Percentiles rank a stretch among this genome's conserved stretches.
These are phyloP conservation scores for Corydoras sp. DNA, from an alignment of 2,113 vertebrate genomes.

Conservation along the genomic window DNA sequence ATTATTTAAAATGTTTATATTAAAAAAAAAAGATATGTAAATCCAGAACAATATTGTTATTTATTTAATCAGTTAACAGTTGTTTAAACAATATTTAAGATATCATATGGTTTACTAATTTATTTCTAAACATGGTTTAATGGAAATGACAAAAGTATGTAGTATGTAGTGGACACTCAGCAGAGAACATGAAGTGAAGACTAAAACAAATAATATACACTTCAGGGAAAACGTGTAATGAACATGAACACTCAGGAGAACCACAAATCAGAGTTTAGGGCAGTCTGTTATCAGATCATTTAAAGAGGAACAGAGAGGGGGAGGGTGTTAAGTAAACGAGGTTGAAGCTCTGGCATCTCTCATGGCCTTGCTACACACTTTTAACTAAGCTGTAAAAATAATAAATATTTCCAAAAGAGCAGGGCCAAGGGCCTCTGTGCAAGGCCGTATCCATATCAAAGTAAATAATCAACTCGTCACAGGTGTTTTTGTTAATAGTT, in stretches of 20 bases:
- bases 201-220: background rate
- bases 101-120: no score
- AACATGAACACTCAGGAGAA: background rate
- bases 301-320: background rate
- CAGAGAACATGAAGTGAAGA: no score
- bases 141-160: no score
- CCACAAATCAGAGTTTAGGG: background rate
- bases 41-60: no score
- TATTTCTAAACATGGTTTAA: no score
- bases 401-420: conserved; percentile 1
- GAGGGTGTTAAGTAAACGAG: conserved; percentile 6
- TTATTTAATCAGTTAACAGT: no score
- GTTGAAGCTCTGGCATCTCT: conserved; percentile 5
- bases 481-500: background rate
- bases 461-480: conserved; percentile 4
- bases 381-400: conserved; percentile 1
- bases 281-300: conserved; percentile 6
- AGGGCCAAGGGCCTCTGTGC: background rate
- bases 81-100: no score
- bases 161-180: no score
- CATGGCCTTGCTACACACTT: conserved; percentile 1
- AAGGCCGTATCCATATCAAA: conserved; percentile 1
- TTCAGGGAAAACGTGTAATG: background rate
- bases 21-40: no score
- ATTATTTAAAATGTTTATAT: no score